A percentile compares a stretch with the other conserved stretches of the same genome.
phyloP scores from a whole-genome alignment of 2,888 invertebrate species.

The Ametastegia equiseti region DNA sequence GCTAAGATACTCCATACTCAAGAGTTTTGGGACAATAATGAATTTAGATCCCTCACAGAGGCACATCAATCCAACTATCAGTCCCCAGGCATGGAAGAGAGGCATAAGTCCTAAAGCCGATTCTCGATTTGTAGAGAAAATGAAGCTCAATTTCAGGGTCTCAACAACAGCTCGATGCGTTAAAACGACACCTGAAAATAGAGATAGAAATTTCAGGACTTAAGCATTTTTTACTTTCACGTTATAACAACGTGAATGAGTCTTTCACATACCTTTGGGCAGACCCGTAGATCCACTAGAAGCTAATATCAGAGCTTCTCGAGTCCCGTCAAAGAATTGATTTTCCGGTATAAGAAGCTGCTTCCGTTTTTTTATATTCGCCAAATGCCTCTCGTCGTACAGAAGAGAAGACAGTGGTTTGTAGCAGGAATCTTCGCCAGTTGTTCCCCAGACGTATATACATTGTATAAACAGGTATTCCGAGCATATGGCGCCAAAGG shows the following conservation, averaged over 20 bases:
- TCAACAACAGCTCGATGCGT: constrained; percentile 20
- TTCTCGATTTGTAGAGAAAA: constrained; percentile 57
- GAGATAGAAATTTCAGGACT: neutral
- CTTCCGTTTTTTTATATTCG: neutral
- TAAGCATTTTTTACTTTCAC: neutral
- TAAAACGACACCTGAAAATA: constrained; percentile 2
- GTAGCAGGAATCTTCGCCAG: neutral
- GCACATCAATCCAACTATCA: constrained; percentile 38
- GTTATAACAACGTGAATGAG: neutral
- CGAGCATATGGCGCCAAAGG: constrained; percentile 17
- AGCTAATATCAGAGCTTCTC: constrained; percentile 34
- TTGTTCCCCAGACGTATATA: constrained; percentile 16
- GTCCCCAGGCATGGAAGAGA: constrained; percentile 33
- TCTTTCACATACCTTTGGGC: constrained; percentile 16
- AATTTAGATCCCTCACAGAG: constrained; percentile 42
- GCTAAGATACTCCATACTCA: neutral
- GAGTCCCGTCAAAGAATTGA: neutral
- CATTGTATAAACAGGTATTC: neutral
- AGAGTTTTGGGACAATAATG: constrained; percentile 20
- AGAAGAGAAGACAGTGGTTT: neutral
- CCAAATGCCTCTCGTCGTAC: neutral
- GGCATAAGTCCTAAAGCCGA: constrained; percentile 41
- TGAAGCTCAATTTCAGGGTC: constrained; percentile 56
- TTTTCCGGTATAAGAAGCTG: neutral
- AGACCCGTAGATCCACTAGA: constrained; percentile 34